These are phyloP conservation scores for Euspilapteryx auroguttella DNA, from an alignment of 2,888 invertebrate genomes.

Conservation along the genomic window DNA sequence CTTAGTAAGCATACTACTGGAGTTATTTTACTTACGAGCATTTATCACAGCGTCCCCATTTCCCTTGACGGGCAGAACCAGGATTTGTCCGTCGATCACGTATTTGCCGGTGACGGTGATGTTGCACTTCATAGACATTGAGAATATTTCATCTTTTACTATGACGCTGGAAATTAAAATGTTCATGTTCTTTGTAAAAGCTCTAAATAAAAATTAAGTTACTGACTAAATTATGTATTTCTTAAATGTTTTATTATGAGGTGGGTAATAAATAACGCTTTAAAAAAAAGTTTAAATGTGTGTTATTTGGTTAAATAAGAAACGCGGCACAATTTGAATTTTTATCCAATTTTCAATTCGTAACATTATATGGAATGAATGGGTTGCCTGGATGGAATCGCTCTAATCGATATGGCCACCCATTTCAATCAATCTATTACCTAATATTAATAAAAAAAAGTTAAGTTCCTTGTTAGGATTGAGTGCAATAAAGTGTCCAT, in stretches of 20 bases:
- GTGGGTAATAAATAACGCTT: too few species aligned
- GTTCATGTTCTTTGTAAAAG: too few species aligned
- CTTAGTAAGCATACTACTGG: too few species aligned
- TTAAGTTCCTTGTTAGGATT: background rate
- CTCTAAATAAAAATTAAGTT: constrained; percentile 5
- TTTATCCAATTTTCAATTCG: too few species aligned
- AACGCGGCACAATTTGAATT: too few species aligned
- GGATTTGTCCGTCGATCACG: constrained; percentile 42
- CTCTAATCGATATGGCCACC: background rate
- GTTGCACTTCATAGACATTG: constrained; percentile 27
- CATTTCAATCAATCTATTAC: background rate
- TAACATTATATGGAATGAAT: background rate
- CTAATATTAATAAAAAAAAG: too few species aligned
- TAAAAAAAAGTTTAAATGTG: too few species aligned
- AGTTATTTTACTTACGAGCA: constrained; percentile 31
- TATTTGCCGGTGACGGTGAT: constrained; percentile 43
- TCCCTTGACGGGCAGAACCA: constrained; percentile 53
- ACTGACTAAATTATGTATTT: too few species aligned
- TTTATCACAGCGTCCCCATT: constrained; percentile 39
- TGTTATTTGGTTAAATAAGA: too few species aligned
- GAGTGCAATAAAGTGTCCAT: background rate
- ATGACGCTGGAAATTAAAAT: constrained; percentile 31
- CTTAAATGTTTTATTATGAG: too few species aligned
- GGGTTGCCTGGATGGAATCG: background rate
- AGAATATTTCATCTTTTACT: constrained; percentile 23